Base-by-base conservation (phyloP, 2,888 invertebrate species). In the Ceramica pisi region DNA sequence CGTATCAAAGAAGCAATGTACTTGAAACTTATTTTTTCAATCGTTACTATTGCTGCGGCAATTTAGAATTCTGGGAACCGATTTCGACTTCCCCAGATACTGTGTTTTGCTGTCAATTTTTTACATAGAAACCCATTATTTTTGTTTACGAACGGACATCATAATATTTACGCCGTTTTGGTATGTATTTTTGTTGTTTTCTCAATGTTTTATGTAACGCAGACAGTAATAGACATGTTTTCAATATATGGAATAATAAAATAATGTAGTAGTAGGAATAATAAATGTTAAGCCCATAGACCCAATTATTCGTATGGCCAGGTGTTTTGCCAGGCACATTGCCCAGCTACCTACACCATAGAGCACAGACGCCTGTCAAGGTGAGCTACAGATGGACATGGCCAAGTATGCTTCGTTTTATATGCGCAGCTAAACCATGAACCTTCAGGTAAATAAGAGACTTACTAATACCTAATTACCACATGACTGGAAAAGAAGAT, bases 91-190 rank as follows among this genome's bases (percentile, higher is more conserved):
- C 46, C 68, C 64, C 14, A 38, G 46, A 65, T 61, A 67, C 31
- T 74, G 10, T 41, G 51, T 65, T 79, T 63, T 51, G 26, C 8
- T 10, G 6, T 35, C 7, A 1, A 31, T 23, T 44, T 62, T 65
- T 79, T 73, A 48, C 14, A 23, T 16, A 56, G 21, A 53, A 51
- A 41, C 60, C 21, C 35, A 56, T 2, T 76, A 51, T 12, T 61
- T 41, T 21, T 67, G 59, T 64, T 75, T 65, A 50, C 41, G 6
- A 31, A 19, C n/a, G 23, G 6, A 62, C 12, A 74, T 64, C 50
- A 80, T 59, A 80, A 62, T 80, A 75, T 78, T 78, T 74, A 46
- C 8, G 14, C 0, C 2, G 1, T 4, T 35, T 75, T 78, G n/a
- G n/a, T 63, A 26, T 51, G 41, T 62, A 56, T 50, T 65, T 68